Evolutionary conservation across 2,797 vertebrate genomes (phyloP).

Genomic region (Pseudotriccus pelzelni): DNA sequence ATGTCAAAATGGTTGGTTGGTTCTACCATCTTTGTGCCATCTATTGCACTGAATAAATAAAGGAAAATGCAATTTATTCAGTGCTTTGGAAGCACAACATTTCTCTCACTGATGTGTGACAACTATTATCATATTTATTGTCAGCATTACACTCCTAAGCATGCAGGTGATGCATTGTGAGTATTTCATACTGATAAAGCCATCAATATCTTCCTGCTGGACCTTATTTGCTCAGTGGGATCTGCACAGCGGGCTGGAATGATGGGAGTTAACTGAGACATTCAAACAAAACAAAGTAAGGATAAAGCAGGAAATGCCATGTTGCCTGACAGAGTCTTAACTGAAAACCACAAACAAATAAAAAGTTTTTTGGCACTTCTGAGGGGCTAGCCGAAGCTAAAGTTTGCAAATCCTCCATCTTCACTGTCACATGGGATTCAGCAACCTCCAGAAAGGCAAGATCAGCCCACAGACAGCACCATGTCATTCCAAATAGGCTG

Average conservation of each 20-base stretch:
- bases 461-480: background rate
- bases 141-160: slow-evolving; percentile 84
- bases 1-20: slow-evolving; percentile 76
- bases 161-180: slow-evolving; percentile 81
- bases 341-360: background rate
- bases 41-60: slow-evolving; percentile 82
- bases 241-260: background rate
- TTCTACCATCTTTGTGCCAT: slow-evolving; percentile 70
- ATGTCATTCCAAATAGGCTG: background rate
- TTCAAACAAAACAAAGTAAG: slow-evolving; percentile 48
- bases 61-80: slow-evolving; percentile 80
- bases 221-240: slow-evolving; percentile 50
- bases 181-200: slow-evolving; percentile 83
- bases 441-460: background rate
- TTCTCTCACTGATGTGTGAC: slow-evolving; percentile 84
- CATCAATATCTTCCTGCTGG: slow-evolving; percentile 82
- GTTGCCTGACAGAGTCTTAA: background rate
- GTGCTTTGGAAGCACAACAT: slow-evolving; percentile 79
- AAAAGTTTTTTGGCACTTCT: background rate
- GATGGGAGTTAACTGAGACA: slow-evolving; percentile 35
- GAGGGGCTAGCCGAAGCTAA: background rate
- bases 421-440: background rate
- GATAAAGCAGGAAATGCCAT: slow-evolving; percentile 12
- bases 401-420: background rate
- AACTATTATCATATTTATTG: slow-evolving; percentile 88